These are phyloP conservation scores for Lutra lutra DNA, from an alignment of 2,797 vertebrate species.

Conservation along the genomic window DNA sequence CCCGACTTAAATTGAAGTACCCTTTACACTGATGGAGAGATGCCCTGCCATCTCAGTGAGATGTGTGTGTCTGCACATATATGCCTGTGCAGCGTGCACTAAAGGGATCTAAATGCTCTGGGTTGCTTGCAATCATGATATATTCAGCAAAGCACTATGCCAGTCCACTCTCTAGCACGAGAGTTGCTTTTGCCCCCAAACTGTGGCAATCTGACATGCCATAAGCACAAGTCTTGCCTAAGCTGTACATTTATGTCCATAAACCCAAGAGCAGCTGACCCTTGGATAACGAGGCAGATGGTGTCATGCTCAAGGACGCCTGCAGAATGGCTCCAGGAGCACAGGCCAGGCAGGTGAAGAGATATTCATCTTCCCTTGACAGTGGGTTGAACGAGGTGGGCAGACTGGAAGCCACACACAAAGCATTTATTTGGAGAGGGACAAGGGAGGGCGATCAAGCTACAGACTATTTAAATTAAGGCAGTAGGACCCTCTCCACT, in stretches of 20 bases:
- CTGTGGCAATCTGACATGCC: not conserved
- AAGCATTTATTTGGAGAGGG: slow-evolving; percentile 82
- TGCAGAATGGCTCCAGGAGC: slow-evolving; percentile 18
- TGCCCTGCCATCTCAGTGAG: not conserved
- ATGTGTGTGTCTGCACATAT: not conserved
- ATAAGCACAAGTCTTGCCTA: not conserved
- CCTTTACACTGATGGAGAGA: not conserved
- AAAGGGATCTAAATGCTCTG: not conserved
- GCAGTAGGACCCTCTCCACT: not conserved
- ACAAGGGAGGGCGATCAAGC: slow-evolving; percentile 81
- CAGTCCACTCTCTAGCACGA: not conserved
- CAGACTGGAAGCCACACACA: slow-evolving; percentile 79
- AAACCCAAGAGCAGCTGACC: not conserved
- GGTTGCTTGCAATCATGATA: not conserved
- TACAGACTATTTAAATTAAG: slow-evolving; percentile 81
- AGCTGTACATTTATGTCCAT: not conserved
- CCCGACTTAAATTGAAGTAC: not conserved
- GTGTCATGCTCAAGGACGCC: not conserved
- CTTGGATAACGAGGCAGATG: not conserved
- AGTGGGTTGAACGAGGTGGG: slow-evolving; percentile 75
- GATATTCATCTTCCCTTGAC: slow-evolving; percentile 61
- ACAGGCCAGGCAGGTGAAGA: slow-evolving; percentile 31
- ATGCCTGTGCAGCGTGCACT: not conserved
- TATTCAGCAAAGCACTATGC: not conserved
- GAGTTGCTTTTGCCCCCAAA: not conserved